Evolutionary conservation across 2,113 vertebrate species (phyloP).

Genomic region (Microtus pennsylvanicus): DNA sequence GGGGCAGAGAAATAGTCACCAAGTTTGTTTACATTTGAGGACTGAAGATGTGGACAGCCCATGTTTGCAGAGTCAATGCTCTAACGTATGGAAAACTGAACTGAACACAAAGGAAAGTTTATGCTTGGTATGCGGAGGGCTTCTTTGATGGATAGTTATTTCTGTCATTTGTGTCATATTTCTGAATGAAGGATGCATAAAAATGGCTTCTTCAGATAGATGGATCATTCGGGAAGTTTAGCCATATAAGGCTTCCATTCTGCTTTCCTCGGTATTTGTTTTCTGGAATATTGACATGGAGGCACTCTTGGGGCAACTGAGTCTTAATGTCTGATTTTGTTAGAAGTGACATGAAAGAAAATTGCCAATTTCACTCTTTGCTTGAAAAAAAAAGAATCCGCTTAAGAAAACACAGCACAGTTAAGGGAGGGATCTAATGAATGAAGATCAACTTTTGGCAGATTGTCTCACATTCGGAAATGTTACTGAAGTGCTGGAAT

Average conservation of each 20-base stretch:
- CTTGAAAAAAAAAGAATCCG: background rate
- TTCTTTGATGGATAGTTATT: constrained; percentile 29
- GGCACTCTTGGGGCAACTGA: background rate
- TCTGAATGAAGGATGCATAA: constrained; percentile 13
- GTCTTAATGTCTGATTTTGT: constrained; percentile 23
- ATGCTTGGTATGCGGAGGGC: background rate
- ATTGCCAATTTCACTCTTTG: background rate
- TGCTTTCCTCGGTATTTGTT: background rate
- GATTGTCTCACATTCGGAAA: constrained; percentile 46
- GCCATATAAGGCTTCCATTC: too few relatives aligned
- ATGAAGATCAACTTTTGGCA: background rate
- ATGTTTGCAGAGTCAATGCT: background rate
- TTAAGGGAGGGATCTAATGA: constrained; percentile 1
- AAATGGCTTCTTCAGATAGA: background rate
- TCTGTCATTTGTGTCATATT: constrained; percentile 42
- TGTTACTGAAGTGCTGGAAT: background rate
- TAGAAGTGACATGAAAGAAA: constrained; percentile 19
- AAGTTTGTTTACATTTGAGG: background rate
- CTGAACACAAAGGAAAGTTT: background rate
- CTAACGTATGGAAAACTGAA: background rate
- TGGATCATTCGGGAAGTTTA: background rate
- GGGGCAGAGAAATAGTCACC: background rate
- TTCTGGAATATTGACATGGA: background rate
- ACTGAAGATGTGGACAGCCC: background rate
- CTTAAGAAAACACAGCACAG: background rate